phyloP scores from a whole-genome alignment of 2,797 vertebrate species.

The Cirrhinus mrigala region DNA sequence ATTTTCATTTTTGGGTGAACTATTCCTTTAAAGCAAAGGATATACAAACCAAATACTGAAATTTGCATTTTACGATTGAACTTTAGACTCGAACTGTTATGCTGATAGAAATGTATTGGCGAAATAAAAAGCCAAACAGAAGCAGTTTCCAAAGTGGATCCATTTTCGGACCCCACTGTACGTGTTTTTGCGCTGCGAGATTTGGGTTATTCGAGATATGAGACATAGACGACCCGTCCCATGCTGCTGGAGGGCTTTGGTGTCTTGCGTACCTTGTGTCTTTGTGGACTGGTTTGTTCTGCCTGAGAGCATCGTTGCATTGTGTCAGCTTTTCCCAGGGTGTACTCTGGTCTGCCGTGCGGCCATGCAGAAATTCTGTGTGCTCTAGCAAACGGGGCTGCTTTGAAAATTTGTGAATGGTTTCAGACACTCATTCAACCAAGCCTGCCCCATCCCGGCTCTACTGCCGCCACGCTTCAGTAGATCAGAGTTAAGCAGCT shows the following conservation, averaged over 20 bases:
- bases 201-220: constrained; percentile 57
- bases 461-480: constrained; percentile 68
- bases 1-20: background rate
- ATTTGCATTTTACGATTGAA: background rate
- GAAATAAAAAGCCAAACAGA: background rate
- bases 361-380: constrained; percentile 81
- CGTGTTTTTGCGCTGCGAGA: background rate
- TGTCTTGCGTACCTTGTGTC: constrained; percentile 43
- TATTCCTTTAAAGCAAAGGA: background rate
- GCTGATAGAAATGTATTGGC: background rate
- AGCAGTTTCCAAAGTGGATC: background rate
- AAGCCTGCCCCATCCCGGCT: constrained; percentile 66
- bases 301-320: constrained; percentile 70
- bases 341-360: constrained; percentile 71
- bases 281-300: constrained; percentile 72
- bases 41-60: background rate
- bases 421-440: constrained; percentile 75
- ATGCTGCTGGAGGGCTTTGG: constrained; percentile 16
- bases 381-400: constrained; percentile 73
- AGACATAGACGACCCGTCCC: constrained; percentile 33
- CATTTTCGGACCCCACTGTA: constrained; percentile 14
- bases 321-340: constrained; percentile 80
- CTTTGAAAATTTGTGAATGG: constrained; percentile 77
- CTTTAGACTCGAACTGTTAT: background rate
- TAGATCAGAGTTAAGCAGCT: constrained; percentile 75